phyloP scores from a whole-genome alignment of 2,113 vertebrate species.

The Dromiciops gliroides region DNA sequence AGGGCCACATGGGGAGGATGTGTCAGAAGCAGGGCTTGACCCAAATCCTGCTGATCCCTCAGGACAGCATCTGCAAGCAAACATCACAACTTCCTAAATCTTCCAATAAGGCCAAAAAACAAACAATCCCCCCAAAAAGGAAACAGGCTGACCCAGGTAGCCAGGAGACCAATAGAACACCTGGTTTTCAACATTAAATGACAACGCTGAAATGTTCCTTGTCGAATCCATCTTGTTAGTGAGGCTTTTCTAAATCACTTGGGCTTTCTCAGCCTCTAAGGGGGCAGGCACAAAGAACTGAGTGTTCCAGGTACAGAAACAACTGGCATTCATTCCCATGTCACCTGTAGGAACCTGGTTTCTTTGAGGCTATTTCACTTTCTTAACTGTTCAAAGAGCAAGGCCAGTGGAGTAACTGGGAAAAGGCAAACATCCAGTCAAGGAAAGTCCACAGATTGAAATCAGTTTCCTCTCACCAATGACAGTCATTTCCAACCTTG shows the following conservation, averaged over 20 bases:
- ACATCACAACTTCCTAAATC: neutral
- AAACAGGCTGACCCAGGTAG: neutral
- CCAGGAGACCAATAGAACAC: neutral
- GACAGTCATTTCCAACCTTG: conserved; percentile 1
- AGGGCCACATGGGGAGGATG: neutral
- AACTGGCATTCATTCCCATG: neutral
- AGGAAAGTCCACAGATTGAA: conserved; percentile 32
- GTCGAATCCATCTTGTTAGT: neutral
- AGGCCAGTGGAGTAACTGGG: conserved; percentile 13
- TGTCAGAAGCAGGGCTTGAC: neutral
- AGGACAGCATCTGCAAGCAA: neutral
- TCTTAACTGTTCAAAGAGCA: conserved; percentile 37
- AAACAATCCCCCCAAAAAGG: neutral
- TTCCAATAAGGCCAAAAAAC: conserved; percentile 14
- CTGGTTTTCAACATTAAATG: neutral
- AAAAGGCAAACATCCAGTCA: conserved; percentile 9
- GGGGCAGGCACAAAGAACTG: neutral
- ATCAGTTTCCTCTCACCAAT: conserved; percentile 5
- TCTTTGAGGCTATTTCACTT: neutral
- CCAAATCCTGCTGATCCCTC: neutral
- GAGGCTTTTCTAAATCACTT: neutral
- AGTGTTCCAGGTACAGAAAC: neutral
- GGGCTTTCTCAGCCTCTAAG: neutral
- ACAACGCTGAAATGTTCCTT: neutral
- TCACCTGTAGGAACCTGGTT: conserved; percentile 1